Percentiles rank a stretch among this genome's conserved stretches.
Conservation (phyloP, 1,140 invertebrate genomes). For the Paramacrobiotus metropolitanus region DNA sequence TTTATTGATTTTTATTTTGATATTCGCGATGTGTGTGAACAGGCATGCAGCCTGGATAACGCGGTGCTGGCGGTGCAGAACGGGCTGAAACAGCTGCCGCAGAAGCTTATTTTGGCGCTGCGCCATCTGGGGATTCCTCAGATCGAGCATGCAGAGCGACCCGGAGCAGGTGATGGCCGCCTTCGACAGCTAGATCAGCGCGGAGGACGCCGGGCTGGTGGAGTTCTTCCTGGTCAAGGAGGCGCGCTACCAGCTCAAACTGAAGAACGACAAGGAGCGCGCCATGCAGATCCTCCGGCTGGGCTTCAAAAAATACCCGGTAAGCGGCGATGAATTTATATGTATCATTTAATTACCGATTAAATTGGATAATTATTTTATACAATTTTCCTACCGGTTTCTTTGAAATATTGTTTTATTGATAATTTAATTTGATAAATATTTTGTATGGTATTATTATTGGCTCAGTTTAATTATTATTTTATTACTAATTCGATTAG, state of each 20-base stretch:
- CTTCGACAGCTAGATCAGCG: constrained; percentile 57
- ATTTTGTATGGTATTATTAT: no score
- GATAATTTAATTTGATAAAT: no score
- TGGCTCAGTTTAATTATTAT: no score
- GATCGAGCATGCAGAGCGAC: constrained; percentile 44
- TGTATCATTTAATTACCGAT: no score
- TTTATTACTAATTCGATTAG: no score
- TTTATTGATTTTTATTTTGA: no score
- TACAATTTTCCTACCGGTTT: no score
- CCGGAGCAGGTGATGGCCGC: constrained; percentile 46
- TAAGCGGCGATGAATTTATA: no score
- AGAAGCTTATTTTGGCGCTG: constrained; percentile 23
- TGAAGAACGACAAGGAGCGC: constrained; percentile 26
- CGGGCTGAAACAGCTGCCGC: constrained; percentile 51
- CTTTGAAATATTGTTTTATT: no score
- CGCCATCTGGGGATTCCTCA: constrained; percentile 62
- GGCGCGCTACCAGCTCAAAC: constrained; percentile 60
- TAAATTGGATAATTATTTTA: no score
- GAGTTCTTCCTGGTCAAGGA: constrained; percentile 70
- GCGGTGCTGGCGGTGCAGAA: constrained; percentile 56
- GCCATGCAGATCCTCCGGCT: constrained; percentile 37
- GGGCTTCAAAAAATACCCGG: constrained; percentile 31
- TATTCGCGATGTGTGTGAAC: no score
- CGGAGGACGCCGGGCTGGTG: constrained; percentile 46
- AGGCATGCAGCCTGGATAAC: constrained; percentile 38